Conservation (phyloP, 1,140 invertebrate genomes). For the Zophobas morio region DNA sequence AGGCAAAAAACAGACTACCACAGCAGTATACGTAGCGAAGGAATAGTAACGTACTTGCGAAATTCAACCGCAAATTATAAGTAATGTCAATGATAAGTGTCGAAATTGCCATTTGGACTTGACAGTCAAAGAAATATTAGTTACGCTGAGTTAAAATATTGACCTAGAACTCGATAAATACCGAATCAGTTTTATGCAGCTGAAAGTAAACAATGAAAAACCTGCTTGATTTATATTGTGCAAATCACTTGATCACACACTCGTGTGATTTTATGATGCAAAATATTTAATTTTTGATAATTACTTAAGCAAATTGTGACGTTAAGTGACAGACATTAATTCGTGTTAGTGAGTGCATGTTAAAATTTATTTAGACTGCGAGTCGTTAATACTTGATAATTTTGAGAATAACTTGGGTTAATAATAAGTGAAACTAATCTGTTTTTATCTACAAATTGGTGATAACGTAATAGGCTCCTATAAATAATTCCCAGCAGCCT, state of each 20-base stretch:
- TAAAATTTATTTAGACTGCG: conserved; percentile 18
- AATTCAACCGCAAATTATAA: conserved; percentile 21
- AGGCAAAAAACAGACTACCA: too few relatives aligned
- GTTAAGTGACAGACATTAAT: neutral
- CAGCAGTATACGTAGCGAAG: neutral
- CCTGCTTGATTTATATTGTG: neutral
- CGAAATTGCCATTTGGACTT: conserved; percentile 12
- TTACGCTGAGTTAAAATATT: conserved; percentile 10
- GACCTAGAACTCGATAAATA: conserved; percentile 33
- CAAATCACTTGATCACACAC: conserved; percentile 6
- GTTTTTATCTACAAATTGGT: neutral
- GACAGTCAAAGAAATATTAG: conserved; percentile 31
- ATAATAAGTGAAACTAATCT: neutral
- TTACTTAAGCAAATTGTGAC: conserved; percentile 22
- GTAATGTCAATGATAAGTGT: conserved; percentile 29
- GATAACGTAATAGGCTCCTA: neutral
- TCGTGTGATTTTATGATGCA: conserved; percentile 6
- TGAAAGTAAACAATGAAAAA: conserved; percentile 8
- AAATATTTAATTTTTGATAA: conserved; percentile 20
- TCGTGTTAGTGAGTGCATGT: conserved; percentile 1
- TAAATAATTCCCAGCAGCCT: neutral
- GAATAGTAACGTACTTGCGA: conserved; percentile 38
- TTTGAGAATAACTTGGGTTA: conserved; percentile 1
- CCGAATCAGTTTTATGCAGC: conserved; percentile 14
- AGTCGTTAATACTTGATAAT: neutral